phyloP scores from a whole-genome alignment of 1,140 invertebrate species.

The Vollenhovia emeryi region DNA sequence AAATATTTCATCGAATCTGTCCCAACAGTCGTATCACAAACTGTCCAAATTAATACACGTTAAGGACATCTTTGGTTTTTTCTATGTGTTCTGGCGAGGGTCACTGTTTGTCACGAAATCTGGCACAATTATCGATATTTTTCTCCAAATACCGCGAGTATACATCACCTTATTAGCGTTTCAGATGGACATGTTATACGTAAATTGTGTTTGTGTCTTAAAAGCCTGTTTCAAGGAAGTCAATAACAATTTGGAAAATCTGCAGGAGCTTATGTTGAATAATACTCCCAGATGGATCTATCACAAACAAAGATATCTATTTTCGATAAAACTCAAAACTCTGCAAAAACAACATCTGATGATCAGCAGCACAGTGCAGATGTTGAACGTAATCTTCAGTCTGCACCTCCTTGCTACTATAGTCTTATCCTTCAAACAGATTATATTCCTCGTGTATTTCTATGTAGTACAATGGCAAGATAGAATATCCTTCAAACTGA shows the following conservation, averaged over 20 bases:
- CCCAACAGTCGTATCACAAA: background rate
- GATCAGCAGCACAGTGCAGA: background rate
- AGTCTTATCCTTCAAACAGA: background rate
- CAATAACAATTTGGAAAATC: background rate
- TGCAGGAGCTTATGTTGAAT: background rate
- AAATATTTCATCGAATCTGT: background rate
- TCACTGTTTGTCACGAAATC: background rate
- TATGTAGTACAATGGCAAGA: background rate
- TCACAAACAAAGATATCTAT: background rate
- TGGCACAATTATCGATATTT: background rate
- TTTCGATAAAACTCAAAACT: background rate
- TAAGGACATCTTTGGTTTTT: background rate
- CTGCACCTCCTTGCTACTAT: background rate
- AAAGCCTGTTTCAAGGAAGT: background rate
- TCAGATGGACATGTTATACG: slow-evolving; percentile 6
- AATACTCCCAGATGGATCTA: background rate
- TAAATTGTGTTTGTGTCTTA: background rate
- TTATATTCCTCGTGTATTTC: background rate
- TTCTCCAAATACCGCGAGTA: background rate
- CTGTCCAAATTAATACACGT: background rate
- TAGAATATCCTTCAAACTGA: too few relatives aligned
- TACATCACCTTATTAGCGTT: background rate
- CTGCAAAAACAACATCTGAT: background rate
- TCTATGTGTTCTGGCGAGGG: background rate
- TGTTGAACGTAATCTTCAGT: background rate